Percentiles rank a stretch among this genome's conserved stretches.
Conservation (phyloP, 2,113 vertebrate species). For the Rhinopomastus cyanomelas region DNA sequence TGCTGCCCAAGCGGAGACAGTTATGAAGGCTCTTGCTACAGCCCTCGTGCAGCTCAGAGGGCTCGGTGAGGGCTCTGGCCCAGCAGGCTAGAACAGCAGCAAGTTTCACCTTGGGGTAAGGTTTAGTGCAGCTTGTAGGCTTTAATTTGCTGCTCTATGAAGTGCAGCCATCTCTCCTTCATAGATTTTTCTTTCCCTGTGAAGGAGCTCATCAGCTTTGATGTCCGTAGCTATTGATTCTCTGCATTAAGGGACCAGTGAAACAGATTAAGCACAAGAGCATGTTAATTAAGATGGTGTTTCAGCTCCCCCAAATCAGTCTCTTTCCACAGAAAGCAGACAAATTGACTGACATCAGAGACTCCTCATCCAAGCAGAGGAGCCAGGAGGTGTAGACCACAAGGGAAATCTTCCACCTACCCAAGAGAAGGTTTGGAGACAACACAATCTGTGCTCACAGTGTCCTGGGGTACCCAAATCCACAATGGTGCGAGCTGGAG, state of each 20-base stretch:
- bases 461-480: background rate
- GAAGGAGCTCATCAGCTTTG: slow-evolving; percentile 68
- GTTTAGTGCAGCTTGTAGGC: slow-evolving; percentile 54
- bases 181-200: slow-evolving; percentile 61
- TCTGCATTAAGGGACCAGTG: slow-evolving; percentile 61
- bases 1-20: too few species aligned
- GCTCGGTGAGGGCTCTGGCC: background rate
- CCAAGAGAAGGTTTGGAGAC: background rate
- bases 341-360: slow-evolving; percentile 35
- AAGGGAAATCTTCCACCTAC: background rate
- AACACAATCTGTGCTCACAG: background rate
- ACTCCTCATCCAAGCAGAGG: background rate
- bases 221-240: slow-evolving; percentile 69
- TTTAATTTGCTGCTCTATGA: slow-evolving; percentile 67
- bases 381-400: background rate
- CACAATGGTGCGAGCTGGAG: background rate
- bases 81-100: slow-evolving; percentile 1
- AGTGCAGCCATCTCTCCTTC: slow-evolving; percentile 57
- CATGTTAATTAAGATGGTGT: slow-evolving; percentile 69
- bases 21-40: too few species aligned
- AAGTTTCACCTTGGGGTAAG: slow-evolving; percentile 46
- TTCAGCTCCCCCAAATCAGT: slow-evolving; percentile 61
- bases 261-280: slow-evolving; percentile 68
- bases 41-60: background rate
- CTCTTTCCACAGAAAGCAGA: slow-evolving; percentile 20